Conservation (phyloP, 2,797 vertebrate genomes). For the Prionace glauca region DNA sequence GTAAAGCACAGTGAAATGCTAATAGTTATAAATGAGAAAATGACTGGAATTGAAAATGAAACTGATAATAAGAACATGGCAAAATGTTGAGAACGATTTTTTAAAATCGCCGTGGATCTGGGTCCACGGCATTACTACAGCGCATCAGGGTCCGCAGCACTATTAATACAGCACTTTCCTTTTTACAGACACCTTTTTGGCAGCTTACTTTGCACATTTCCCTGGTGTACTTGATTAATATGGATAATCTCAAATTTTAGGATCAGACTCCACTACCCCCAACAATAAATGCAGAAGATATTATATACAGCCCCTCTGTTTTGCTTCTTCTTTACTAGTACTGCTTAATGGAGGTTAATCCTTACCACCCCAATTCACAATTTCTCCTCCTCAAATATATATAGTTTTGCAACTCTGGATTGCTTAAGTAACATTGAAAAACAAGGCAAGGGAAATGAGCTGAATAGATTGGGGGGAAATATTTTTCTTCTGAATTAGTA, state of each 20-base stretch:
- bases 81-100: too few relatives aligned
- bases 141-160: too few relatives aligned
- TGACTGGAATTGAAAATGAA: background rate
- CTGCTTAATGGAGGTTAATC: background rate
- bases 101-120: too few relatives aligned
- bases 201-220: background rate
- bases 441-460: background rate
- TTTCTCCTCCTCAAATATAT: background rate
- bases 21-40: background rate
- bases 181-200: background rate
- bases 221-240: background rate
- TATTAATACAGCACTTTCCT: background rate
- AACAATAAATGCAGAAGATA: background rate
- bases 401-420: background rate
- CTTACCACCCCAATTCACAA: background rate
- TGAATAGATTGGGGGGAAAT: background rate
- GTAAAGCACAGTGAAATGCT: background rate
- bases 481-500: background rate
- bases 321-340: background rate
- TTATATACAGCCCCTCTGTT: background rate
- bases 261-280: background rate
- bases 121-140: too few relatives aligned
- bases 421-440: background rate
- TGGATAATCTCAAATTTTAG: background rate
- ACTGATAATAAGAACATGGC: background rate